Evolutionary conservation across 1,140 invertebrate genomes (phyloP), one percentile per base, ranked within the genome.

Genomic region (Pseudoatta argentina): DNA sequence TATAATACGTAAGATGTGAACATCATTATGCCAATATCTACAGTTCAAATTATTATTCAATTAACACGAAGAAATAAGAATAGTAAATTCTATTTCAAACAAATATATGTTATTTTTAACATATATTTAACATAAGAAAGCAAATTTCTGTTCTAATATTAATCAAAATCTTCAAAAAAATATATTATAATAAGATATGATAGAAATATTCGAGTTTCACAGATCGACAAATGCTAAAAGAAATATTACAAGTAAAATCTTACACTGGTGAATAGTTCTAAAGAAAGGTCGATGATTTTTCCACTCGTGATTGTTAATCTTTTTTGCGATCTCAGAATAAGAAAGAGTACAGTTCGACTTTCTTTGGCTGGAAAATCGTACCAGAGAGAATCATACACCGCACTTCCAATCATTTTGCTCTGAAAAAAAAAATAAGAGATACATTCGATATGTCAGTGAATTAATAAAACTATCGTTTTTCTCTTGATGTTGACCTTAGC

Each of bases 251-350:
- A 53, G 2, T 59, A 24, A 18, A 64, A 61, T 71, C 66, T 87
- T 83, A 87, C 86, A 18, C 57, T 86, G 5, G 77, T 34, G 7
- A 87, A 88, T 69, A 30, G 57, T 27, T 86, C 64, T 4, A 88
- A 64, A 8, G 78, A 77, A 7, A 88, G 69, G 12, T 82, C 72
- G 34, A 82, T 12, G n/a, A 88, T 59, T 39, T 66, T 87, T 64
- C 78, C 87, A 18, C 75, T 55, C 0, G 78, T 88, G 1, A 88
- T 76, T 12, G 48, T 81, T n/a, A 88, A 67, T 16, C 48, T 72
- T 73, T 87, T 82, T 21, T 88, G 86, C 2, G 63, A 63, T 24
- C 87, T 87, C 3, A 71, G 0, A 30, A 88, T 76, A 10, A 88
- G 4, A 0, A 88, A 27, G 27, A 83, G 12, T n/a, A 88, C 30